These are phyloP conservation scores for Pandemis corylana DNA, from an alignment of 2,888 invertebrate genomes.

Conservation along the genomic window DNA sequence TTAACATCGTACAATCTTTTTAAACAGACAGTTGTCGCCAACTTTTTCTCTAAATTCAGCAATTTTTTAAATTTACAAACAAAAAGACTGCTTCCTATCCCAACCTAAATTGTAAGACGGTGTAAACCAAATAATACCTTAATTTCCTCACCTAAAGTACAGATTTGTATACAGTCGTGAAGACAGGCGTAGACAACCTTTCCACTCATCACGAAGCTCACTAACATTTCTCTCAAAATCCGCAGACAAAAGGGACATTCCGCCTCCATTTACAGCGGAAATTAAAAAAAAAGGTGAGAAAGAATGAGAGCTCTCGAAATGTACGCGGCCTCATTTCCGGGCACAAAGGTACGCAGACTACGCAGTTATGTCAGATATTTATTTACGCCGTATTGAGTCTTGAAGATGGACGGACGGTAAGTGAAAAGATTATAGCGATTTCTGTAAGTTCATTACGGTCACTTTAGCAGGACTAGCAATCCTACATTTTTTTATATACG, in stretches of 20 bases:
- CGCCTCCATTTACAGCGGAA: conserved; percentile 30
- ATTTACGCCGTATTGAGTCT: conserved; percentile 39
- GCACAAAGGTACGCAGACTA: conserved; percentile 35
- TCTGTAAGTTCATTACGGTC: neutral
- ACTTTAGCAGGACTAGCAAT: too few species aligned
- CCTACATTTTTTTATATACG: too few species aligned
- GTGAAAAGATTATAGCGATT: conserved; percentile 8
- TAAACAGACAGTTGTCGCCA: neutral
- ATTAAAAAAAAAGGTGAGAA: conserved; percentile 35
- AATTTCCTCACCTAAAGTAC: neutral
- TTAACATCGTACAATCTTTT: too few species aligned
- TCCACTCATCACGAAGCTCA: neutral
- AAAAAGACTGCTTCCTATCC: neutral
- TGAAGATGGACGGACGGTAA: conserved; percentile 1
- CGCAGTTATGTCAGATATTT: conserved; percentile 40
- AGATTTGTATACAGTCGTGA: neutral
- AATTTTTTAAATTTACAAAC: neutral
- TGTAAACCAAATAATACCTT: neutral
- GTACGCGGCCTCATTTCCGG: conserved; percentile 28
- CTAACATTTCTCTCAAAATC: neutral
- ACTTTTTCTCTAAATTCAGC: neutral
- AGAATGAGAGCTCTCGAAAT: conserved; percentile 13
- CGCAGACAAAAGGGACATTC: conserved; percentile 23
- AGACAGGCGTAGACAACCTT: neutral
- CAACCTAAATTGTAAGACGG: neutral